phyloP scores from a whole-genome alignment of 1,140 invertebrate species.

The Apis dorsata region DNA sequence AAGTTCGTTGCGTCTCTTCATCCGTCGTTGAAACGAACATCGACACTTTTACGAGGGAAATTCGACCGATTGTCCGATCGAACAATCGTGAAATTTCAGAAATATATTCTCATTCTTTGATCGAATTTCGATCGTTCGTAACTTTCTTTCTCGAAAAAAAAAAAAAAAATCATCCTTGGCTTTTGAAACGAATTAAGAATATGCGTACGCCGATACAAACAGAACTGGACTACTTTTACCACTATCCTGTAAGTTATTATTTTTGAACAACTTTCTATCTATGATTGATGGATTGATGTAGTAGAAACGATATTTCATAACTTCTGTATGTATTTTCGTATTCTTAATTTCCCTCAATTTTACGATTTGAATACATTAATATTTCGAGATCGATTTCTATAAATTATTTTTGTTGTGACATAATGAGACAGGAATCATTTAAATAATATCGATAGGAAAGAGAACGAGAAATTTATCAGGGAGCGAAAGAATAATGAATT shows the following conservation, averaged over 20 bases:
- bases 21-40: neutral
- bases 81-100: neutral
- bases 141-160: too few species aligned
- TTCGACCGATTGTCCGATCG: neutral
- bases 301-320: neutral
- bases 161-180: too few species aligned
- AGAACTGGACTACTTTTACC: too few species aligned
- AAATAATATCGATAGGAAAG: neutral
- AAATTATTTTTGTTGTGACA: neutral
- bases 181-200: too few species aligned
- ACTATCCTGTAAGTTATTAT: too few species aligned
- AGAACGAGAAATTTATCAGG: neutral
- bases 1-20: conserved; percentile 30
- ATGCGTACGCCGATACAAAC: too few species aligned
- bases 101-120: neutral
- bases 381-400: neutral
- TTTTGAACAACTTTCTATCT: too few species aligned
- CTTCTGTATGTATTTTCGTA: too few species aligned
- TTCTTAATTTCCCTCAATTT: neutral
- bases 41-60: neutral
- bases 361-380: neutral
- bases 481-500: neutral
- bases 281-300: too few species aligned
- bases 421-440: neutral
- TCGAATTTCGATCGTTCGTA: neutral